Evolutionary conservation across 2,797 vertebrate genomes (phyloP), one percentile per base, ranked within the genome.

Genomic region (Discoglossus pictus): DNA sequence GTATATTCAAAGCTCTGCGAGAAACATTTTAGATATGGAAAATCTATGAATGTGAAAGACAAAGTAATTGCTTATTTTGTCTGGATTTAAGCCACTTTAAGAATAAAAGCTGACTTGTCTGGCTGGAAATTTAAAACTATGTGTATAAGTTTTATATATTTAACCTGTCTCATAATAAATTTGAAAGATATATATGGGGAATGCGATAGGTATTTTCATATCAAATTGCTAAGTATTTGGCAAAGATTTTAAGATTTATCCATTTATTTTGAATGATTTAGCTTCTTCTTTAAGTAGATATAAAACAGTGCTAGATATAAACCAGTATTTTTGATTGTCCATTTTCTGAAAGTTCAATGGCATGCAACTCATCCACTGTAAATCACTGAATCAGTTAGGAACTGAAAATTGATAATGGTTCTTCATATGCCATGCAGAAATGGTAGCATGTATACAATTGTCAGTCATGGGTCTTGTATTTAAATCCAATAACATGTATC

Each of bases 41-140:
- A 50, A 58, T 16, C 43, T 42, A 50, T 67, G 11, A 56, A 66
- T 50, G 24, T 58, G 34, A 34, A 66, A 20, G 51, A 21, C 36
- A 5, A 63, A 51, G 23, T n/a, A 50, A 40, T 62, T 66, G 64
- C 46, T 59, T 42, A 42, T 42, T 67, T 55, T 50, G 46, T 34
- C 35, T 73, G 75, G 74, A 79, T 23, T 25, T 39, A 25, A 71
- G 76, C 73, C 79, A 75, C 63, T 20, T 23, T 25, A 17, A 64
- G 50, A 69, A 46, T 73, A 65, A 73, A 73, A 74, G 65, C 54
- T 75, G 76, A 74, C 43, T 60, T 73, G 74, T 68, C 75, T 74
- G 76, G 62, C 63, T 71, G 62, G 68, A 75, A 78, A 79, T 73
- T 42, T 6, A 50, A 72, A 74, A 48, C n/a, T 72, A 67, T 46